These are phyloP conservation scores for Campylorhamphus procurvoides DNA, from an alignment of 2,113 vertebrate species.

Conservation along the genomic window DNA sequence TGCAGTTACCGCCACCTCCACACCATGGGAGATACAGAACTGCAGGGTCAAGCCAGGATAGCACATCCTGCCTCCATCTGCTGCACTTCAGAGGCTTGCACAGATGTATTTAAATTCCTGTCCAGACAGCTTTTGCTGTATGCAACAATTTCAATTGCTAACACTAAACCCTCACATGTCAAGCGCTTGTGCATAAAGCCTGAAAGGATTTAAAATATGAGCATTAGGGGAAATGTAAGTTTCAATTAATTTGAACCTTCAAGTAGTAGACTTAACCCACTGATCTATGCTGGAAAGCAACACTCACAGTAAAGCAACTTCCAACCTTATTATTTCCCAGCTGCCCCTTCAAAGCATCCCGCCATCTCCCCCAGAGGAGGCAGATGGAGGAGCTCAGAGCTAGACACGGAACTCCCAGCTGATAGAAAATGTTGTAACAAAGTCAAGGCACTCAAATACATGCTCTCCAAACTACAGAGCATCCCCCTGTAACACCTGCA, in stretches of 20 bases:
- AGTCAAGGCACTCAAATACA: background rate
- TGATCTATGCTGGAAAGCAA: background rate
- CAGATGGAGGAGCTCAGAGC: fast-evolving
- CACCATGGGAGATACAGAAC: fast-evolving
- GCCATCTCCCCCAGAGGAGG: fast-evolving
- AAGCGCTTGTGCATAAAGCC: background rate
- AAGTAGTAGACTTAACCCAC: background rate
- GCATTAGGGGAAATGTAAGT: background rate
- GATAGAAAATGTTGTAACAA: fast-evolving
- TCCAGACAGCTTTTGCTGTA: background rate
- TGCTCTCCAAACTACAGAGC: background rate
- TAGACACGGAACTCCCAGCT: background rate
- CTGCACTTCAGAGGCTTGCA: background rate
- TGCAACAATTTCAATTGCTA: background rate
- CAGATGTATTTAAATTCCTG: background rate
- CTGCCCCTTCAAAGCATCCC: background rate
- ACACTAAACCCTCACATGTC: fast-evolving
- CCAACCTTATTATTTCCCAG: background rate
- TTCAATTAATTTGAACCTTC: background rate
- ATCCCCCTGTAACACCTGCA: background rate
- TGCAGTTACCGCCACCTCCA: background rate
- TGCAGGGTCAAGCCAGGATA: background rate
- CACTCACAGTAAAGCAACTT: too few species aligned
- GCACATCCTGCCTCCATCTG: fast-evolving
- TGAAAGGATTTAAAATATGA: background rate